Evolutionary conservation across 1,140 invertebrate species (phyloP).

Genomic region (Drosophila dunni): DNA sequence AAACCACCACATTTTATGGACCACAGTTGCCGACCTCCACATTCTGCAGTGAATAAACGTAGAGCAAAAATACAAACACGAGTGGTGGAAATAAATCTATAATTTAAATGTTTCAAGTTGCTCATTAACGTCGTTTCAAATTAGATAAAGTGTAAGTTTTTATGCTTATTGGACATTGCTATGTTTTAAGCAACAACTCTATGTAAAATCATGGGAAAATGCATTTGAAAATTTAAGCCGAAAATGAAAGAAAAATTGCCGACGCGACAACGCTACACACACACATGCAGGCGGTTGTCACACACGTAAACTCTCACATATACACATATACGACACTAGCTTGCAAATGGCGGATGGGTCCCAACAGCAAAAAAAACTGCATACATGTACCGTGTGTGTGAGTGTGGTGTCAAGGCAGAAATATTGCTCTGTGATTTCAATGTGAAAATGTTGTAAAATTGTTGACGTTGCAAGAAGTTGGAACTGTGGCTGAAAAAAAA

Average conservation of each 20-base stretch:
- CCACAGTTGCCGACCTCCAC: slow-evolving; percentile 37
- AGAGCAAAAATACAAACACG: slow-evolving; percentile 53
- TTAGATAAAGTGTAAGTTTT: slow-evolving; percentile 68
- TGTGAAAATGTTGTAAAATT: slow-evolving; percentile 72
- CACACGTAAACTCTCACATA: slow-evolving; percentile 47
- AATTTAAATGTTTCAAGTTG: slow-evolving; percentile 65
- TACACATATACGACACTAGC: slow-evolving; percentile 55
- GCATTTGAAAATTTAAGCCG: slow-evolving; percentile 32
- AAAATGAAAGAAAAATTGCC: slow-evolving; percentile 66
- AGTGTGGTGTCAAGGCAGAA: slow-evolving; percentile 38
- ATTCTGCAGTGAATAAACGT: slow-evolving; percentile 42
- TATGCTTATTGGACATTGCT: slow-evolving; percentile 28
- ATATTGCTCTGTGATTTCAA: slow-evolving; percentile 54
- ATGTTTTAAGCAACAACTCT: slow-evolving; percentile 36
- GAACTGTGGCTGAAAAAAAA: slow-evolving; percentile 44
- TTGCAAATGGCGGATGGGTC: slow-evolving; percentile 81
- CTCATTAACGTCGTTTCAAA: slow-evolving; percentile 45
- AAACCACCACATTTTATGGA: slow-evolving; percentile 31
- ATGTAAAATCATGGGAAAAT: slow-evolving; percentile 32
- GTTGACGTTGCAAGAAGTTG: slow-evolving; percentile 76
- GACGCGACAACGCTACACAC: slow-evolving; percentile 68
- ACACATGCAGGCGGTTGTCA: slow-evolving; percentile 41
- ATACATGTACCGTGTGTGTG: slow-evolving; percentile 43
- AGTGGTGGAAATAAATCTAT: slow-evolving; percentile 46
- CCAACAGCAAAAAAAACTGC: slow-evolving; percentile 64